phyloP scores from a whole-genome alignment of 2,797 vertebrate species.

The Petrocephalus schoutedeni region DNA sequence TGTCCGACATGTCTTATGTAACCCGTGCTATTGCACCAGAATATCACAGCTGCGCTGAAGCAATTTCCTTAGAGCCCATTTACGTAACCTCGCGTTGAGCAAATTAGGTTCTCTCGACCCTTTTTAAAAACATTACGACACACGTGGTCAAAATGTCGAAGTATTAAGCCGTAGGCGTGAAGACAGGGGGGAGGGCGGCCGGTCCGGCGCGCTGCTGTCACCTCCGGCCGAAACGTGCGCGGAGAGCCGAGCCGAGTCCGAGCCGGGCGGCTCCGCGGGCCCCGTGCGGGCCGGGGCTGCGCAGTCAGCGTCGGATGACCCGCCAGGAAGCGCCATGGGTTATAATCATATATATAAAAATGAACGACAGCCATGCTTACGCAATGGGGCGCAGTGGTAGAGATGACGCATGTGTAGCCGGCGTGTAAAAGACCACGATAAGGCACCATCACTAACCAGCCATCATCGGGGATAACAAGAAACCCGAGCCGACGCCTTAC shows the following conservation, averaged over 20 bases:
- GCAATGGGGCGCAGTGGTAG: not conserved
- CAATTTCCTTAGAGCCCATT: not conserved
- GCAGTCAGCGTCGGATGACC: not conserved
- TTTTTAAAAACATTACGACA: not conserved
- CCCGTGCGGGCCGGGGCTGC: not conserved
- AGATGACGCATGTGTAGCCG: not conserved
- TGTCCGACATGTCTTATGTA: not conserved
- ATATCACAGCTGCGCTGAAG: not conserved
- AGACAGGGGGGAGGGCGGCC: not conserved
- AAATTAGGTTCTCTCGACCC: not conserved
- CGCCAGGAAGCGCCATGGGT: not conserved
- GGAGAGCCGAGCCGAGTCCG: not conserved
- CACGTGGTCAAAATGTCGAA: not conserved
- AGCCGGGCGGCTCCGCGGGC: not conserved
- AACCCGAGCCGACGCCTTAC: not conserved
- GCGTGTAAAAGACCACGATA: not conserved
- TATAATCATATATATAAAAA: not conserved
- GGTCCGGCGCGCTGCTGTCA: not conserved
- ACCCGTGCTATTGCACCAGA: not conserved
- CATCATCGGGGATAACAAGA: not conserved
- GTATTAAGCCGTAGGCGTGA: not conserved
- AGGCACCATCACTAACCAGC: not conserved
- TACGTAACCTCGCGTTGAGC: not conserved
- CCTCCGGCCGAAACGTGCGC: not conserved
- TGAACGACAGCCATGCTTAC: not conserved